Conservation (phyloP, 2,113 vertebrate species). For the Ifrita kowaldi region DNA sequence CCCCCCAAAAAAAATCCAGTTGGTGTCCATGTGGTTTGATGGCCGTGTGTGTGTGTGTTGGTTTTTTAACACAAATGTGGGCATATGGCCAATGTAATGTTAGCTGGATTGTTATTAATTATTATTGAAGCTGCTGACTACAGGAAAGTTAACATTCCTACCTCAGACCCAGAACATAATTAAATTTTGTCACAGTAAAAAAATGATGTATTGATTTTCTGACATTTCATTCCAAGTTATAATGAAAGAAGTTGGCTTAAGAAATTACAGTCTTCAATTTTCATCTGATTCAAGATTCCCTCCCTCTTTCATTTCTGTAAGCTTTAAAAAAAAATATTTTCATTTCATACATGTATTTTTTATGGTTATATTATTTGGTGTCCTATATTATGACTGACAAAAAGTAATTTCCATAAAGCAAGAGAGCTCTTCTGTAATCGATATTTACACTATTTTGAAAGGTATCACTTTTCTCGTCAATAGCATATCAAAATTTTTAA, state of each 20-base stretch:
- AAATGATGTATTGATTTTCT: conserved; percentile 17
- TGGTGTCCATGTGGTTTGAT: neutral
- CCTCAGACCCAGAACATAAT: neutral
- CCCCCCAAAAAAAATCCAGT: neutral
- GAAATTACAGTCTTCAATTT: neutral
- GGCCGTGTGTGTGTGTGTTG: fast-evolving
- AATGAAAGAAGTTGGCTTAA: neutral
- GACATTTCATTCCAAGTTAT: neutral
- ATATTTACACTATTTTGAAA: neutral
- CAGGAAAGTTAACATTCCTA: neutral
- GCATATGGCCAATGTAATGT: neutral
- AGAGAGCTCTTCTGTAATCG: neutral
- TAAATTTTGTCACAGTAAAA: neutral
- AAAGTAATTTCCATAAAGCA: neutral
- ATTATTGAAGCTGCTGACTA: conserved; percentile 7
- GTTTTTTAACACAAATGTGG: neutral
- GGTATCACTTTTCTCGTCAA: neutral
- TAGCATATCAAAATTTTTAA: neutral
- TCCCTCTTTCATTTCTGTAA: neutral
- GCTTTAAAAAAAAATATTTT: neutral
- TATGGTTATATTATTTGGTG: neutral
- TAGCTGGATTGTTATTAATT: neutral
- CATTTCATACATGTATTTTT: neutral
- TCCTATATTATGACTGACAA: neutral
- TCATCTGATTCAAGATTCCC: neutral